Evolutionary conservation across 92 coral and sea anemone species (phyloP).

Genomic region (Plumapathes pennacea): DNA sequence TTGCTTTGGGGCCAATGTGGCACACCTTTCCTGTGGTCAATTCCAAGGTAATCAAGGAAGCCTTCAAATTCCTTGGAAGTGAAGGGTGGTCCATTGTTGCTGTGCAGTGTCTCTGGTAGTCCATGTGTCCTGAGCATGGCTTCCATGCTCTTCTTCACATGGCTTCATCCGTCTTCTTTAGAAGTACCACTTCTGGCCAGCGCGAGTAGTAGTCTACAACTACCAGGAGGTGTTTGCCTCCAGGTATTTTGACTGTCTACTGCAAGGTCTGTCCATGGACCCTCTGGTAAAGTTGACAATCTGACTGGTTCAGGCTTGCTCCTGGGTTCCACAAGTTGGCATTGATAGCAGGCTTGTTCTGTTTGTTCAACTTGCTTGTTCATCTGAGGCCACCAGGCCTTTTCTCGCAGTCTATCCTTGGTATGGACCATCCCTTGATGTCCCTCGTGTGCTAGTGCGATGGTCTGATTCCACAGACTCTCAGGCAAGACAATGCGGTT

Average conservation of each 20-base stretch:
- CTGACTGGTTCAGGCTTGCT: constrained; percentile 37
- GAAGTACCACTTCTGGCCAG: constrained; percentile 43
- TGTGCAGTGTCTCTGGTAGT: constrained; percentile 36
- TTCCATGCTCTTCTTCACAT: constrained; percentile 24
- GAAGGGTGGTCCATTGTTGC: constrained; percentile 59
- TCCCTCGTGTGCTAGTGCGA: constrained; percentile 56
- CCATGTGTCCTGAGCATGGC: constrained; percentile 50
- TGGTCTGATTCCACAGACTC: constrained; percentile 35
- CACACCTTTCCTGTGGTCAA: constrained; percentile 51
- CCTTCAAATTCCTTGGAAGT: constrained; percentile 58
- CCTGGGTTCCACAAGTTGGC: constrained; percentile 48
- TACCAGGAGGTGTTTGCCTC: constrained; percentile 40
- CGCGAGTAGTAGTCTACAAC: constrained; percentile 44
- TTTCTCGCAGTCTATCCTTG: constrained; percentile 44
- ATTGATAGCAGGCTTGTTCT: constrained; percentile 46
- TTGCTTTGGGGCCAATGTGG: constrained; percentile 71
- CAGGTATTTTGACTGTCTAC: constrained; percentile 39
- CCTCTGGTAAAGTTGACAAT: constrained; percentile 31
- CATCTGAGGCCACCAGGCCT: constrained; percentile 68
- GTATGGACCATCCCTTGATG: constrained; percentile 67
- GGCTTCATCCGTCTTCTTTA: constrained; percentile 42
- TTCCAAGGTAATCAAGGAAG: constrained; percentile 57
- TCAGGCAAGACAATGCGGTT: constrained; percentile 42
- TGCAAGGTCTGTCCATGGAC: constrained; percentile 43
- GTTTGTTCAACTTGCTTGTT: constrained; percentile 49